Evolutionary conservation across 2,797 vertebrate genomes (phyloP).

Genomic region (Propithecus perrieri): DNA sequence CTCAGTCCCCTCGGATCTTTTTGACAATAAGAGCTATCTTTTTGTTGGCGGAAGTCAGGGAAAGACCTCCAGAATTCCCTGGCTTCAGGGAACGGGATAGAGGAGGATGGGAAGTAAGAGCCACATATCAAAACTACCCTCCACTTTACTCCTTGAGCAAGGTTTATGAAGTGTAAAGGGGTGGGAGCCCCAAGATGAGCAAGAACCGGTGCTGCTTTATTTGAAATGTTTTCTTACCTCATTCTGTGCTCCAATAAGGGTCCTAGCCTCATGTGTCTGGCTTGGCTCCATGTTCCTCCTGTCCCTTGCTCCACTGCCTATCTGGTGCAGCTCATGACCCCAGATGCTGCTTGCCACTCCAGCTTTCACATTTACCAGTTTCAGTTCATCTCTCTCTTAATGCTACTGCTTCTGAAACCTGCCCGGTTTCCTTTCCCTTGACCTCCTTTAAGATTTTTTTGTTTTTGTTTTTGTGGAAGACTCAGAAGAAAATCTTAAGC

Average conservation of each 20-base stretch:
- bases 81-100: background rate
- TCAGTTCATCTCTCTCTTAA: slow-evolving; percentile 48
- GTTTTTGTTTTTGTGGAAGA: background rate
- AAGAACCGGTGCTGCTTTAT: slow-evolving; percentile 80
- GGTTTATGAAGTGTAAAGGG: background rate
- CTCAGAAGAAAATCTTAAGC: background rate
- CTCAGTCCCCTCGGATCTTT: background rate
- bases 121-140: slow-evolving; percentile 42
- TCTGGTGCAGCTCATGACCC: slow-evolving; percentile 62
- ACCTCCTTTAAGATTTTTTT: background rate
- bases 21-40: background rate
- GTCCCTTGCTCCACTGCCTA: slow-evolving; percentile 56
- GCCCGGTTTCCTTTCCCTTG: slow-evolving; percentile 30
- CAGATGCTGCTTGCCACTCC: slow-evolving; percentile 68
- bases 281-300: slow-evolving; percentile 54
- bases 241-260: slow-evolving; percentile 70
- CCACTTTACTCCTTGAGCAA: background rate
- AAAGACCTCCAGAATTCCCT: background rate
- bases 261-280: slow-evolving; percentile 59
- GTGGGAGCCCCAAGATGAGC: slow-evolving; percentile 58
- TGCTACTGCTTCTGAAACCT: slow-evolving; percentile 44
- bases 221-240: slow-evolving; percentile 82
- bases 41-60: slow-evolving; percentile 42
- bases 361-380: slow-evolving; percentile 14
- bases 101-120: slow-evolving; percentile 17